These are phyloP conservation scores for Philypnodon macrostomus DNA, from an alignment of 2,797 vertebrate genomes.

Conservation along the genomic window DNA sequence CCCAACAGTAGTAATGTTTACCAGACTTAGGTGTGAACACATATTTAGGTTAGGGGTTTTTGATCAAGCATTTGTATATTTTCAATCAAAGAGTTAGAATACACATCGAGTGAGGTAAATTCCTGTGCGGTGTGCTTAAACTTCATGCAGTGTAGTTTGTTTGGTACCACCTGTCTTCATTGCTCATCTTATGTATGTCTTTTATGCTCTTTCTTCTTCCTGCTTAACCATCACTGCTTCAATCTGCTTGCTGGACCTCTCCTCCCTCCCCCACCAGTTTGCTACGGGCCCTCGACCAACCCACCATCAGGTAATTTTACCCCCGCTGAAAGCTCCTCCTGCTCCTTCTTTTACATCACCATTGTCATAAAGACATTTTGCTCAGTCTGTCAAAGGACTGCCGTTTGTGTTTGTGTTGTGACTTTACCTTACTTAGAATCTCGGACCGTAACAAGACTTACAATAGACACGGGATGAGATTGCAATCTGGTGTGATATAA, in stretches of 20 bases:
- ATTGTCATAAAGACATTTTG: conserved; percentile 48
- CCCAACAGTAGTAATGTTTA: conserved; percentile 13
- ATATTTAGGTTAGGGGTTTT: no score
- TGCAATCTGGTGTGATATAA: neutral
- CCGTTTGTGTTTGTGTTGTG: conserved; percentile 33
- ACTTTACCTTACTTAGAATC: no score
- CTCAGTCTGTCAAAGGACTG: conserved; percentile 41
- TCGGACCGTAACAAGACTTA: no score
- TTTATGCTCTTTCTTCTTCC: conserved; percentile 53
- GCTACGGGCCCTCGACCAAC: conserved; percentile 96
- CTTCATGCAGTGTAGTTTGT: conserved; percentile 41
- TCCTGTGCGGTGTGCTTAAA: conserved; percentile 20
- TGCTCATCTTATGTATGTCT: conserved; percentile 59
- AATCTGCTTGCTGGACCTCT: conserved; percentile 68
- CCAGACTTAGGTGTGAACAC: conserved; percentile 17
- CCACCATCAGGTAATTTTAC: conserved; percentile 94
- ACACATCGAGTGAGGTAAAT: no score
- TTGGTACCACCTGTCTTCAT: conserved; percentile 48
- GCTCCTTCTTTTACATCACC: conserved; percentile 46
- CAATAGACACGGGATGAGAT: conserved; percentile 8
- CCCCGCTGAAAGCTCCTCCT: conserved; percentile 48
- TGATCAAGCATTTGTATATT: no score
- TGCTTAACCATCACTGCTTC: conserved; percentile 86
- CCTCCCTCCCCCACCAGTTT: conserved; percentile 84
- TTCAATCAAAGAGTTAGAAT: no score